Evolutionary conservation across 2,797 vertebrate genomes (phyloP).

Genomic region (Myioborus melanocephalus): DNA sequence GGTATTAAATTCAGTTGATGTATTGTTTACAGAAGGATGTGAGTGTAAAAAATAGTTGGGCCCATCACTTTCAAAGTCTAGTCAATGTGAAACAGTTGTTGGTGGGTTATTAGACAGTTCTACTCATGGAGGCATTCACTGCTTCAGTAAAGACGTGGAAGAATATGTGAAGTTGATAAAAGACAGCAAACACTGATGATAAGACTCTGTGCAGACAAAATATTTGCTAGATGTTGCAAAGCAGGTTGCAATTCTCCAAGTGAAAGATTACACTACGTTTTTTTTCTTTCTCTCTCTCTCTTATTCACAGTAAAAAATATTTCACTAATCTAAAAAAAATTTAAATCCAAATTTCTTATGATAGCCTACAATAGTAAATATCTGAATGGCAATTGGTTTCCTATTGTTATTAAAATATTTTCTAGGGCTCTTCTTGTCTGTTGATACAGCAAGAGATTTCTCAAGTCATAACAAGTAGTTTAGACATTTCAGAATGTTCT

Average conservation of each 20-base stretch:
- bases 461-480: not conserved
- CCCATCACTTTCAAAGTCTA: not conserved
- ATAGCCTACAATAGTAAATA: not conserved
- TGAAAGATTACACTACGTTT: not conserved
- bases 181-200: not conserved
- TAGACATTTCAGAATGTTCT: not conserved
- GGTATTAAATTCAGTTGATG: not conserved
- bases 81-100: not conserved
- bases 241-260: not conserved
- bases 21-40: not conserved
- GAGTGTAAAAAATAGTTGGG: not conserved
- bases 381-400: not conserved
- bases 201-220: not conserved
- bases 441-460: not conserved
- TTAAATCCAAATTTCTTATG: not conserved
- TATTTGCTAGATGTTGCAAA: not conserved
- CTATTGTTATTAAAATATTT: not conserved
- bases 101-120: not conserved
- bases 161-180: not conserved
- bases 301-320: not conserved
- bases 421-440: not conserved
- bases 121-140: not conserved
- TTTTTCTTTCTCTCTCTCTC: not conserved
- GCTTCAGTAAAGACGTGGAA: not conserved
- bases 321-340: not conserved